Percentiles rank a stretch among this genome's conserved stretches.
phyloP scores from a whole-genome alignment of 2,888 invertebrate species.

The Hoplodrina ambigua region DNA sequence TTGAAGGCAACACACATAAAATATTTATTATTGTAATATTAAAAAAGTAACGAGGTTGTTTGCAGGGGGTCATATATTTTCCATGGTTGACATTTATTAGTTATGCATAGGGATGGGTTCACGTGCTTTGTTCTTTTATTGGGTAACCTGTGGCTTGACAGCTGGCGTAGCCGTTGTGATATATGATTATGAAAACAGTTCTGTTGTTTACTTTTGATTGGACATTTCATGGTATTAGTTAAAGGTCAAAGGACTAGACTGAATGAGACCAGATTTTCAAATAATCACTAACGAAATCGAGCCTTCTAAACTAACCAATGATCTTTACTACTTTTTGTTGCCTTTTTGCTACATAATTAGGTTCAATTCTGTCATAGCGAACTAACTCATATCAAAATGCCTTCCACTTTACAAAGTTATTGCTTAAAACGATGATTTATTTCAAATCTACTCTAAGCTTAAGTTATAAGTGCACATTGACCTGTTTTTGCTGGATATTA shows the following conservation, averaged over 20 bases:
- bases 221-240: not conserved
- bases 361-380: too few relatives aligned
- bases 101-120: constrained; percentile 23
- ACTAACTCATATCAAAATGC: too few relatives aligned
- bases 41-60: constrained; percentile 30
- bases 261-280: too few relatives aligned
- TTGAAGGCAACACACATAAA: constrained; percentile 22
- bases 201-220: not conserved
- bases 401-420: too few relatives aligned
- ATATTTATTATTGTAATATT: constrained; percentile 32
- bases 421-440: too few relatives aligned
- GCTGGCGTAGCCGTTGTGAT: constrained; percentile 5
- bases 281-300: too few relatives aligned
- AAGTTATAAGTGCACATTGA: too few relatives aligned
- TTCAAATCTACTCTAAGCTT: too few relatives aligned
- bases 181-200: not conserved
- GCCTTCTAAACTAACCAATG: too few relatives aligned
- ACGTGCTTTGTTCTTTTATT: constrained; percentile 17
- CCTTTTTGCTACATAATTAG: too few relatives aligned
- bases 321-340: too few relatives aligned
- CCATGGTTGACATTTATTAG: constrained; percentile 32
- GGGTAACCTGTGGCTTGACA: constrained; percentile 1
- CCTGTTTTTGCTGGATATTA: too few relatives aligned
- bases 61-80: constrained; percentile 27
- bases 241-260: not conserved